Conservation (phyloP, 2,888 invertebrate genomes). For the Sphaerophoria taeniata region DNA sequence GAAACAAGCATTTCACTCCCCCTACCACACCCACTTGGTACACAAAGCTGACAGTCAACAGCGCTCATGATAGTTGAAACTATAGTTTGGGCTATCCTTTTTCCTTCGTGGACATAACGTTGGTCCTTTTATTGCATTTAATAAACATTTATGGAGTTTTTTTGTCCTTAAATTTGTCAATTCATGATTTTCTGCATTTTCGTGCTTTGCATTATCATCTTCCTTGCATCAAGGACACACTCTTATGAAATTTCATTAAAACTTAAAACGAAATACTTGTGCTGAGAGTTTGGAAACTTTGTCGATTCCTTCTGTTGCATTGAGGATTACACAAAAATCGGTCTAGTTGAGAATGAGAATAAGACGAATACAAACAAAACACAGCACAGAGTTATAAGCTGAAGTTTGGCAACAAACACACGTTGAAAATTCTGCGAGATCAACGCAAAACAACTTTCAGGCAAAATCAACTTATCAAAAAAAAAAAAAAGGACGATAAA, state of each 20-base stretch:
- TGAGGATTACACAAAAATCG: background rate
- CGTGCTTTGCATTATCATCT: slow-evolving; percentile 1
- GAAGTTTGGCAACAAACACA: background rate
- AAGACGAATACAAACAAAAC: slow-evolving; percentile 9
- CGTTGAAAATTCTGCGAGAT: background rate
- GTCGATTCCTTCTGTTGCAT: background rate
- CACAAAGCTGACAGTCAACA: background rate
- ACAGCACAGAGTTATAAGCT: background rate
- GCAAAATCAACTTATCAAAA: background rate
- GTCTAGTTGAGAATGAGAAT: background rate
- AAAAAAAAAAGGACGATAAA: background rate
- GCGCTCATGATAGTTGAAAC: background rate
- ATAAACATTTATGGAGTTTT: background rate
- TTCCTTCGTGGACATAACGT: too few species aligned
- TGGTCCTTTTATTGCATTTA: too few species aligned
- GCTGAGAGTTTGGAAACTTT: slow-evolving; percentile 10
- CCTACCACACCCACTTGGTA: background rate
- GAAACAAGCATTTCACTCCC: background rate
- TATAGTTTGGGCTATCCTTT: too few species aligned
- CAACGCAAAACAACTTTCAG: slow-evolving; percentile 19
- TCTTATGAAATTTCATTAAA: slow-evolving; percentile 40
- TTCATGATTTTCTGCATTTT: background rate
- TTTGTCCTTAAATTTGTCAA: background rate
- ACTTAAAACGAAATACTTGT: slow-evolving; percentile 10
- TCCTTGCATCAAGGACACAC: slow-evolving; percentile 16